Evolutionary conservation across 2,113 vertebrate genomes (phyloP).

Genomic region (Hassar affinis): DNA sequence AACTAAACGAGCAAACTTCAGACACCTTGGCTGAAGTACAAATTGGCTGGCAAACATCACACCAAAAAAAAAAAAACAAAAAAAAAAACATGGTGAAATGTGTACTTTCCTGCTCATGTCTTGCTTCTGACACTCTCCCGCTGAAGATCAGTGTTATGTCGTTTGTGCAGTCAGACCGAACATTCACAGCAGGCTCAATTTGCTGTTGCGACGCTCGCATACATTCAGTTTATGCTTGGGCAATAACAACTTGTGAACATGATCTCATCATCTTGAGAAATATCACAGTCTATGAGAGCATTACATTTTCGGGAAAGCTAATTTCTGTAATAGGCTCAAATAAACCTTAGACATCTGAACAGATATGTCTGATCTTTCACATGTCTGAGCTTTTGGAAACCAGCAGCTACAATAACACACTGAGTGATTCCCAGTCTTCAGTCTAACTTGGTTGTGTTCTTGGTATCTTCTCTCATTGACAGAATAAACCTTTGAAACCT

Average conservation of each 20-base stretch:
- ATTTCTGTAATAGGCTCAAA: background rate
- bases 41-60: background rate
- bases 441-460: background rate
- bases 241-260: constrained; percentile 15
- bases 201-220: background rate
- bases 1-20: background rate
- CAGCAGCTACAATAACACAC: background rate
- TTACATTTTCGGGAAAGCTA: background rate
- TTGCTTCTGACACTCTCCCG: background rate
- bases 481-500: background rate
- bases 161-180: constrained; percentile 16
- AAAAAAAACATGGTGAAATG: background rate
- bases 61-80: background rate
- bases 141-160: constrained; percentile 13
- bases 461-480: background rate
- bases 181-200: background rate
- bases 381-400: background rate
- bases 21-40: constrained; percentile 7
- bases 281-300: background rate
- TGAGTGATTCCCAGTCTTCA: background rate
- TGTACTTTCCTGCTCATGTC: background rate
- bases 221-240: constrained; percentile 11
- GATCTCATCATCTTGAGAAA: constrained; percentile 21
- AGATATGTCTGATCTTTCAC: constrained; percentile 2
- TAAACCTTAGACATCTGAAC: background rate